Percentiles rank a stretch among this genome's conserved stretches.
Conservation (phyloP, 1,140 invertebrate genomes). For the Bombus confusus region DNA sequence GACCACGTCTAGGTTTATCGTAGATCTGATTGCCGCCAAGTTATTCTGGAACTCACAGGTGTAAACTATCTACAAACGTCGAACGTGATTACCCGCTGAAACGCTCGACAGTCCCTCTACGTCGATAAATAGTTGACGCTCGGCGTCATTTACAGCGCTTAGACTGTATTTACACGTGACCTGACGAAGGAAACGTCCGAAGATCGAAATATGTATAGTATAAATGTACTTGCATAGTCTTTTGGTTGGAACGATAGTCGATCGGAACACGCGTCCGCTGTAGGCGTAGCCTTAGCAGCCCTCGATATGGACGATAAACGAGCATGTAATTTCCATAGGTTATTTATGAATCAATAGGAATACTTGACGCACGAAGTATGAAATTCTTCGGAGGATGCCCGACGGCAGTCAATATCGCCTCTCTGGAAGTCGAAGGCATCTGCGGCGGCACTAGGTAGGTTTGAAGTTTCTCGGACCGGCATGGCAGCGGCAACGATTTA, state of each 20-base stretch:
- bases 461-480: conserved; percentile 65
- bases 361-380: conserved; percentile 5
- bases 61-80: no score
- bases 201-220: neutral
- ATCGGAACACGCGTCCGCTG: neutral
- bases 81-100: no score
- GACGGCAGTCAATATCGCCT: conserved; percentile 60
- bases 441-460: conserved; percentile 43
- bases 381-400: conserved; percentile 36
- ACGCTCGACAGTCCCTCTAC: no score
- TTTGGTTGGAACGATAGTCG: no score
- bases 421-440: conserved; percentile 57
- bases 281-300: neutral
- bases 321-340: neutral
- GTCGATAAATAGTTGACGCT: no score
- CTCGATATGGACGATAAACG: neutral
- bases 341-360: conserved; percentile 28
- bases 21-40: no score
- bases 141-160: no score
- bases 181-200: neutral
- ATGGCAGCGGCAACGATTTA: conserved; percentile 57
- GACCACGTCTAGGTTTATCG: no score
- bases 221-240: no score
- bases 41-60: no score
- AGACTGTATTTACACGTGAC: no score